Base-by-base conservation (phyloP, 2,113 vertebrate genomes). In the Patagioenas fasciata region DNA sequence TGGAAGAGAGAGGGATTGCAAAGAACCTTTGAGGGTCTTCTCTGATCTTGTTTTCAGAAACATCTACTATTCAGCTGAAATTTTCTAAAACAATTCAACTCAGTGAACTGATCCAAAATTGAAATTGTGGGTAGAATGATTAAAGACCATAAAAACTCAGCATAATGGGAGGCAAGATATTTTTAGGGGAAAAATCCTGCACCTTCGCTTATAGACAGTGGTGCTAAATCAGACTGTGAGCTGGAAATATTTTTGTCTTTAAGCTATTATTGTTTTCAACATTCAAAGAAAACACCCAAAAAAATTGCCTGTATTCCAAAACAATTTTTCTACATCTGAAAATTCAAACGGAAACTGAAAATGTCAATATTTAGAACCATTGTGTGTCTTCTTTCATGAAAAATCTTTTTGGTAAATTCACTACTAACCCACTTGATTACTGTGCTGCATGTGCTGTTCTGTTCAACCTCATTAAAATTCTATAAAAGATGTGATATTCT, bases 271-370 rank as follows among this genome's bases (percentile, higher is more conserved):
- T 84, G n/a, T 85, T 86, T 88, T 71, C 69, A 81, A 9, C 40
- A 57, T 75, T 86, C 57, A 72, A 79, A 83, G 28, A 28, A 86
- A 92, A 38, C 1, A 34, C 21, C 8, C 6, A 5, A 56, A 79
- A 80, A 85, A 32, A 15, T 53, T 53, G 10, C 34, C 24, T 92
- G 3, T 24, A 53, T 84, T 86, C 11, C 34, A 61, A 88, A 91
- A 65, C 19, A 40, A 3, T 57, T 85, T 34, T 90, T 53, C 38
- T 69, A 4, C 31, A 85, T 89, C 32, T 77, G 24, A 83, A 89
- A 96, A 75, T 42, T 78, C 57, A 82, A 93, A 85, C 25, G 47
- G 29, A 80, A 85, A 85, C 78, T 71, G 14, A 65, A 93, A 93
- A 53, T 20, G 8, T 26, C 51, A 12, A 5, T 71, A 48, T 79